phyloP scores from a whole-genome alignment of 2,113 vertebrate species.

The Pipa parva region DNA sequence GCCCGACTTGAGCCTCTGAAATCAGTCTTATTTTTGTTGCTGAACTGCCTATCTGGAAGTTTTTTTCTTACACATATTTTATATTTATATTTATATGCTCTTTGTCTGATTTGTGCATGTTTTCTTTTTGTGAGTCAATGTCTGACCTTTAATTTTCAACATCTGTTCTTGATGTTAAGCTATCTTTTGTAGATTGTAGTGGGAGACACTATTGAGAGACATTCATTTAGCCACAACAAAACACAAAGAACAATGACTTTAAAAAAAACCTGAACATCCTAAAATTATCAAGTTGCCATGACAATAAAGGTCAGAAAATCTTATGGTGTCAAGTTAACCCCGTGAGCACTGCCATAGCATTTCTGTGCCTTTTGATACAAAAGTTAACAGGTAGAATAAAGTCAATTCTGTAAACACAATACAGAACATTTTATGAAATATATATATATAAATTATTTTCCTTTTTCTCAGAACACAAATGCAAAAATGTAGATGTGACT shows the following conservation, averaged over 20 bases:
- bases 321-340: constrained; percentile 72
- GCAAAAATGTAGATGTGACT: constrained; percentile 61
- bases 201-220: constrained; percentile 71
- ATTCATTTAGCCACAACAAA: constrained; percentile 71
- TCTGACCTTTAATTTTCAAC: constrained; percentile 84
- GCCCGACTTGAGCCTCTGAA: constrained; percentile 90
- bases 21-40: constrained; percentile 83
- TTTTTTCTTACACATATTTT: constrained; percentile 88
- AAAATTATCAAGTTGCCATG: constrained; percentile 86
- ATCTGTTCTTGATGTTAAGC: constrained; percentile 75
- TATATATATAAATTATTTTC: constrained; percentile 32
- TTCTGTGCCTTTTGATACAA: constrained; percentile 79
- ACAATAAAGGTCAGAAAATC: constrained; percentile 80
- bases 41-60: constrained; percentile 91
- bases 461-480: constrained; percentile 54
- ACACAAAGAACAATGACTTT: constrained; percentile 73
- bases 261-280: constrained; percentile 83
- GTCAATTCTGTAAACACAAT: constrained; percentile 64
- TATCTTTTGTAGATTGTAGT: constrained; percentile 79
- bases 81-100: constrained; percentile 81
- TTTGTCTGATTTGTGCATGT: constrained; percentile 75
- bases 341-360: constrained; percentile 85
- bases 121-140: constrained; percentile 82
- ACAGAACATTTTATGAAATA: constrained; percentile 54
- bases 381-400: constrained; percentile 62